Conservation (phyloP, 92 coral and sea anemone genomes). For the Phenganax stokvisi region DNA sequence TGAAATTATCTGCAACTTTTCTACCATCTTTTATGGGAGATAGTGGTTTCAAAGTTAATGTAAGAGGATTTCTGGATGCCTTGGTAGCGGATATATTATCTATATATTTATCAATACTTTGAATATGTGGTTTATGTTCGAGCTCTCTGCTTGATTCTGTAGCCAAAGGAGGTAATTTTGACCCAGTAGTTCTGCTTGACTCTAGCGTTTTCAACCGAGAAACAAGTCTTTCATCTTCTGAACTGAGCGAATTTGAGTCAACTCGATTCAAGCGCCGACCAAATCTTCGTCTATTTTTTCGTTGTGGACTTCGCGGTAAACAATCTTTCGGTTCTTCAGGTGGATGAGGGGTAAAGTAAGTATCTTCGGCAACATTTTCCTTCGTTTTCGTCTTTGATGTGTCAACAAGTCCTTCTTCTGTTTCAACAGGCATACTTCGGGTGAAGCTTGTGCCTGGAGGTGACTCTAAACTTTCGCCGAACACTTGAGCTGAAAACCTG, state of each 20-base stretch:
- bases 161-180: conserved; percentile 22
- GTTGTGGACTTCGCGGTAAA: neutral
- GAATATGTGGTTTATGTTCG: neutral
- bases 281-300: neutral
- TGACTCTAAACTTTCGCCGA: neutral
- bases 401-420: neutral
- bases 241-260: conserved; percentile 1
- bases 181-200: neutral
- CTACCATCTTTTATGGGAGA: conserved; percentile 22
- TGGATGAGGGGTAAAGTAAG: conserved; percentile 7
- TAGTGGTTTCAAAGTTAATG: conserved; percentile 19
- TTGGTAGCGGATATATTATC: neutral
- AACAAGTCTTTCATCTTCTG: conserved; percentile 8
- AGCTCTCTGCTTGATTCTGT: neutral
- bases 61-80: neutral
- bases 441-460: neutral
- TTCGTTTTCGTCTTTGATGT: conserved; percentile 2
- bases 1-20: conserved; percentile 17
- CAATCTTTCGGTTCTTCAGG: neutral
- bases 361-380: neutral
- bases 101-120: neutral
- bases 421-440: neutral
- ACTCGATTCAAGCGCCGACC: neutral
- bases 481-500: neutral
- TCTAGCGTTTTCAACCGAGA: neutral